Base-by-base conservation (phyloP, 2,888 invertebrate genomes). In the Mythimna lalbum region DNA sequence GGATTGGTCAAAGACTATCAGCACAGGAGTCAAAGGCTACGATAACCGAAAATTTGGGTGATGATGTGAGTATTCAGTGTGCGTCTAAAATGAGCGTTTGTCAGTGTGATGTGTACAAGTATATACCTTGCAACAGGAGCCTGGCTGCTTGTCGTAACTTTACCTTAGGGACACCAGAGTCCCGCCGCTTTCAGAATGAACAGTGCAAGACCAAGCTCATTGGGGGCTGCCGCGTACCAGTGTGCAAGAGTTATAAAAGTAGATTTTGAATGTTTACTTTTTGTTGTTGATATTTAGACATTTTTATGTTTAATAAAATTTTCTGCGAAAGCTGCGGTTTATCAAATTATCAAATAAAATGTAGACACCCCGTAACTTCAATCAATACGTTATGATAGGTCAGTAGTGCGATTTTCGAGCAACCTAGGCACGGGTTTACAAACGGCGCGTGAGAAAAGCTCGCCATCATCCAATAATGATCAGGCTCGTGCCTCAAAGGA, bases 151-250 rank as follows among this genome's bases (percentile, higher is more conserved):
- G 63, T n/a, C 78, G 56, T 12, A 39, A 39, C 23, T 83, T 83
- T 14, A 68, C 64, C 10, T 49, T 83, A 9, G 83, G 83, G 0
- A 71, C 82, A 0, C 12, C 65, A 19, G 74, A 81, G 17, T 47
- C 39, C 5, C 71, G 82, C 9, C 70, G 69, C 23, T 53, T 39
- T 4, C 69, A 73, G 33, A 81, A 65, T 27, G 61, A 73, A 19
- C 43, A 36, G 9, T 49, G 63, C 49, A 67, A 19, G 3, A 77
- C 82, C 3, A 83, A 71, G 39, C 61, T 83, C 2, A 81, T 83
- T 39, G 83, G 79, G 17, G 84, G 83, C 10, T 75, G 70, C 19
- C 84, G 84, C 6, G 84, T 83, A 10, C 83, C 83, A 9, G 81
- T 83, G 4, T 55, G 66, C 63, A 74, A 59, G 6, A 65, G 64